These are phyloP conservation scores for Thera obeliscata DNA, from an alignment of 2,888 invertebrate species.

Conservation along the genomic window DNA sequence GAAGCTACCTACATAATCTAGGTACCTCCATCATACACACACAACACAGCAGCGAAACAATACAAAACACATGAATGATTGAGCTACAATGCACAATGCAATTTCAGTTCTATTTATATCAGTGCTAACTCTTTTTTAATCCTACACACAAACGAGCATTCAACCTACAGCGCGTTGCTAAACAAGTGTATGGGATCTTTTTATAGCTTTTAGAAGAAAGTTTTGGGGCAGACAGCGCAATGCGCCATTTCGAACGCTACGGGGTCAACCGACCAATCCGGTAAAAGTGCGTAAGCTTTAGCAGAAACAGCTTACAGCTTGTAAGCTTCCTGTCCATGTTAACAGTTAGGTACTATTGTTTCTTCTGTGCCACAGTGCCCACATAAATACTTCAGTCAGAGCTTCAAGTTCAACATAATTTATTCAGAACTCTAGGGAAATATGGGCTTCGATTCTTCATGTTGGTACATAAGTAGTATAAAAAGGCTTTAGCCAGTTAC, in stretches of 20 bases:
- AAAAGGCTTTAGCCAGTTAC: too few relatives aligned
- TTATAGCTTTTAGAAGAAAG: constrained; percentile 39
- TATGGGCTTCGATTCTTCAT: background rate
- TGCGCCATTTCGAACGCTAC: constrained; percentile 44
- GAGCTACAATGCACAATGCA: constrained; percentile 34
- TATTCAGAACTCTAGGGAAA: background rate
- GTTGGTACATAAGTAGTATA: too few relatives aligned
- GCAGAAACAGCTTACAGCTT: constrained; percentile 2
- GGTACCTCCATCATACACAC: too few relatives aligned
- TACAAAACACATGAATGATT: constrained; percentile 34
- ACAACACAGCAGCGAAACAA: background rate
- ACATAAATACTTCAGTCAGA: too few relatives aligned
- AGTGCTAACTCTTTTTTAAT: constrained; percentile 27
- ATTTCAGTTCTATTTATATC: constrained; percentile 39
- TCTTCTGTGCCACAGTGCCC: too few relatives aligned
- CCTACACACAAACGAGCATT: constrained; percentile 17
- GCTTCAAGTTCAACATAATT: background rate
- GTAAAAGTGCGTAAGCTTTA: constrained; percentile 33
- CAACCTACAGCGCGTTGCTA: constrained; percentile 4
- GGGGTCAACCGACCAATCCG: constrained; percentile 37
- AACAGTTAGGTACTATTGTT: background rate
- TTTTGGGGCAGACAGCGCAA: constrained; percentile 45
- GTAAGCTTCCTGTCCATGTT: background rate
- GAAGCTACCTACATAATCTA: background rate
- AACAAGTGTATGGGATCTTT: constrained; percentile 7